Evolutionary conservation across 2,888 invertebrate genomes (phyloP).

Genomic region (Pinctada fucata): DNA sequence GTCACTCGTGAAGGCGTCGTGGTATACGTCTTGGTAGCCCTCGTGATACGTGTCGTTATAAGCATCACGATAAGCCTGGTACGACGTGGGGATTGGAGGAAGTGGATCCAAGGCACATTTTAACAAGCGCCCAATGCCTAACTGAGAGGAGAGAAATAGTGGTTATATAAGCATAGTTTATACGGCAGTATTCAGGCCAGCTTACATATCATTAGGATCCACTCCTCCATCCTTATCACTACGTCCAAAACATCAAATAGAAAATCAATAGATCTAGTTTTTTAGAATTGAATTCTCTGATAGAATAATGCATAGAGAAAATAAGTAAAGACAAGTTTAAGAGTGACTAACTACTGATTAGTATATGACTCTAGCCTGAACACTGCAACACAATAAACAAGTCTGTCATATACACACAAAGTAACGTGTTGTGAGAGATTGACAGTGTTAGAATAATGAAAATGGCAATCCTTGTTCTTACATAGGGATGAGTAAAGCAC

Average conservation of each 20-base stretch:
- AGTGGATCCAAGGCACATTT: constrained; percentile 43
- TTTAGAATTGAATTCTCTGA: too few relatives aligned
- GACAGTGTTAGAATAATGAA: neutral
- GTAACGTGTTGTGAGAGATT: neutral
- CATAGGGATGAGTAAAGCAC: neutral
- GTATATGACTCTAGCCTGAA: constrained; percentile 24
- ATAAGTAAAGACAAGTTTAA: neutral
- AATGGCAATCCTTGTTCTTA: neutral
- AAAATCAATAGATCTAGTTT: too few relatives aligned
- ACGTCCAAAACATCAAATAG: too few relatives aligned
- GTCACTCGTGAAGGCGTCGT: constrained; percentile 1
- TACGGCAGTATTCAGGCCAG: neutral
- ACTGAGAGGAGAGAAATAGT: constrained; percentile 19
- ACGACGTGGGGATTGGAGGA: constrained; percentile 34
- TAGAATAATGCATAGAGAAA: too few relatives aligned
- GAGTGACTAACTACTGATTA: constrained; percentile 3
- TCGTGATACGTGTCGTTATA: constrained; percentile 33
- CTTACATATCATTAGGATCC: neutral
- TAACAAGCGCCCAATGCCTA: constrained; percentile 41
- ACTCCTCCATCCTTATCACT: neutral
- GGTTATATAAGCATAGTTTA: neutral
- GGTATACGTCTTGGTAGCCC: constrained; percentile 4
- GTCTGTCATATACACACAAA: too few relatives aligned
- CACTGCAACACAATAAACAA: constrained; percentile 9
- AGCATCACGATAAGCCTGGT: constrained; percentile 24